Base-by-base conservation (phyloP, 1,140 invertebrate genomes). In the Phenacoccus solenopsis region DNA sequence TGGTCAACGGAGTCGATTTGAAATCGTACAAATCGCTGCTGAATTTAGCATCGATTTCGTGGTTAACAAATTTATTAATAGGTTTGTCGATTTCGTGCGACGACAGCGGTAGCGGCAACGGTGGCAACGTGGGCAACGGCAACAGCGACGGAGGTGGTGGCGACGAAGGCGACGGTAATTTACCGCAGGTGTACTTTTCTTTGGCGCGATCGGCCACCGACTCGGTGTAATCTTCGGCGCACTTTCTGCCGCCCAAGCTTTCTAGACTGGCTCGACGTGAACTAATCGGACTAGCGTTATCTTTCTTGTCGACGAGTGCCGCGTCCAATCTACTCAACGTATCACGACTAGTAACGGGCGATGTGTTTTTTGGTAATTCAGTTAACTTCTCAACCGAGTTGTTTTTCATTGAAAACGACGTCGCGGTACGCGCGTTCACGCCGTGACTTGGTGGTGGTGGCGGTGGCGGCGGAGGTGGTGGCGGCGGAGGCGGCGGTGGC, bases 361-460 rank as follows among this genome's bases (percentile, higher is more conserved):
- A 64, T 27, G 22, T 10, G 20, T 64, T 64, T 64, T 64, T 64
- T 64, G 59, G 59, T 64, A 64, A 64, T 24, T 64, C 59, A 64
- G 59, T 64, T 64, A 64, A 27, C 59, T 64, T 64, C 59, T 64
- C 59, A 64, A 64, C 59, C 59, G 59, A 64, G 59, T 64, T 64
- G 59, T 64, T 64, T 24, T 16, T 64, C 59, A 64, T 24, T n/a
- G n/a, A n/a, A n/a, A n/a, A n/a, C 25, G 25, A 24, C 59, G 25
- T 10, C 2, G 10, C 13, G 22, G 59, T 64, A 64, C 59, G 59
- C 25, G 59, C 12, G 21, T 20, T 59, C 4, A 5, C 20, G 56
- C 56, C 20, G 20, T 7, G 5, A 25, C 21, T 27, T 24, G 10
- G 12, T 16, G 10, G 7, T 20, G 22, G 21, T 16, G 22, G 13